A percentile compares a stretch with the other conserved stretches of the same genome.
phyloP scores from a whole-genome alignment of 2,113 vertebrate species.

The Rhizomys pruinosus region DNA sequence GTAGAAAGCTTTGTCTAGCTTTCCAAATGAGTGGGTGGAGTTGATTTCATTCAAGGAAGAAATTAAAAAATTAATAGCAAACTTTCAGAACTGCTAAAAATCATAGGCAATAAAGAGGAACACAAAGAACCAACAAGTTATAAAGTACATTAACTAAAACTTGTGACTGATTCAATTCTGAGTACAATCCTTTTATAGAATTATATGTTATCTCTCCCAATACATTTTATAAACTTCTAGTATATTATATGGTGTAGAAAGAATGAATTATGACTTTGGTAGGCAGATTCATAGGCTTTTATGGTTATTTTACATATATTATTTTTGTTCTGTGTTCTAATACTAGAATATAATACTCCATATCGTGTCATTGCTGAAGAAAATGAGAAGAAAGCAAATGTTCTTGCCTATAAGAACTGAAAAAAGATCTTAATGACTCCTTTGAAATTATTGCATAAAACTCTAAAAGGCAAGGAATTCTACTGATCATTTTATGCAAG shows the following conservation, averaged over 20 bases:
- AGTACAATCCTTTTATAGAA: background rate
- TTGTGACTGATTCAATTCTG: background rate
- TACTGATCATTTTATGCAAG: background rate
- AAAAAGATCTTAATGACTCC: background rate
- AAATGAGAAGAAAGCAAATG: background rate
- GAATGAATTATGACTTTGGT: background rate
- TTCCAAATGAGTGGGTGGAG: background rate
- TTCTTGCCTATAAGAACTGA: background rate
- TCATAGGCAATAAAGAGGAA: background rate
- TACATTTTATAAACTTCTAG: background rate
- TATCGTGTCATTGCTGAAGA: background rate
- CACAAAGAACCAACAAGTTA: background rate
- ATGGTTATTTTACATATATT: background rate
- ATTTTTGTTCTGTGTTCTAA: background rate
- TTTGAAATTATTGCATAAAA: background rate
- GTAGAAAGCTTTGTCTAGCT: background rate
- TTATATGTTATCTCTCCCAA: too few species aligned
- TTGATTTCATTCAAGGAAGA: background rate
- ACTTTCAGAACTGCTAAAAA: background rate
- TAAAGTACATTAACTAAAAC: background rate
- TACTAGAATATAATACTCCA: background rate
- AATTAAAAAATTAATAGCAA: slow-evolving; percentile 23
- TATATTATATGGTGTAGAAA: background rate
- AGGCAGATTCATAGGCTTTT: background rate
- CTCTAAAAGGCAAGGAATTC: background rate